Conservation (phyloP, 37 sponge, comb jelly and placozoan genomes). For the Cliona cf. orientalis region DNA sequence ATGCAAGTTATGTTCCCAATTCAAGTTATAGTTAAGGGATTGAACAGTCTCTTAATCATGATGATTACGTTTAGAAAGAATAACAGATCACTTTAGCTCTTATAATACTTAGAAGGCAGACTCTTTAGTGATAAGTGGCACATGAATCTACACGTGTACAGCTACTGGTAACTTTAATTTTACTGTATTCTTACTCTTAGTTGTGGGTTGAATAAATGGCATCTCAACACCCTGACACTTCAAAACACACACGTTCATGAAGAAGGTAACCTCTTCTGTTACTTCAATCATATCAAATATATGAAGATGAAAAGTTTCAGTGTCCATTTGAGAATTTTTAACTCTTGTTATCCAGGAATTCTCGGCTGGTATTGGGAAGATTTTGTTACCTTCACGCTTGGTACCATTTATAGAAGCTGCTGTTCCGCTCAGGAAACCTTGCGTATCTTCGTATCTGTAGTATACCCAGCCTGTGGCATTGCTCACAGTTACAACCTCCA, state of each 20-base stretch:
- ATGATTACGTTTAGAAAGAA: too few relatives aligned
- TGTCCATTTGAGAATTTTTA: neutral
- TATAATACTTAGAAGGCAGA: too few relatives aligned
- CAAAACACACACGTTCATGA: neutral
- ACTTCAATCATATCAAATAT: neutral
- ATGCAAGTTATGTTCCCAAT: too few relatives aligned
- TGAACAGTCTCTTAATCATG: too few relatives aligned
- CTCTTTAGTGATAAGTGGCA: too few relatives aligned
- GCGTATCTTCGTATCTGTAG: conserved; percentile 28
- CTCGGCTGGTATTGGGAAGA: neutral
- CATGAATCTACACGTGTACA: too few relatives aligned
- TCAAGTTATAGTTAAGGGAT: too few relatives aligned
- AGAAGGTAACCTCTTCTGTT: neutral
- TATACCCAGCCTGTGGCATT: conserved; percentile 28
- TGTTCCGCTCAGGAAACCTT: neutral
- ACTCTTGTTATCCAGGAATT: conserved; percentile 30
- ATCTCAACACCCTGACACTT: neutral
- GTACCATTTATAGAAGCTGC: conserved; percentile 7
- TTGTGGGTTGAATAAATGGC: neutral
- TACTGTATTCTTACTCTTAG: neutral
- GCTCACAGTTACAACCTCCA: neutral
- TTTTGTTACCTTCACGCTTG: conserved; percentile 1
- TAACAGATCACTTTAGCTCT: too few relatives aligned
- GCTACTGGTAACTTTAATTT: too few relatives aligned
- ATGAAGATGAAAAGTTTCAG: neutral